phyloP scores from a whole-genome alignment of 2,797 vertebrate genomes.

The Cheracebus regulus region DNA sequence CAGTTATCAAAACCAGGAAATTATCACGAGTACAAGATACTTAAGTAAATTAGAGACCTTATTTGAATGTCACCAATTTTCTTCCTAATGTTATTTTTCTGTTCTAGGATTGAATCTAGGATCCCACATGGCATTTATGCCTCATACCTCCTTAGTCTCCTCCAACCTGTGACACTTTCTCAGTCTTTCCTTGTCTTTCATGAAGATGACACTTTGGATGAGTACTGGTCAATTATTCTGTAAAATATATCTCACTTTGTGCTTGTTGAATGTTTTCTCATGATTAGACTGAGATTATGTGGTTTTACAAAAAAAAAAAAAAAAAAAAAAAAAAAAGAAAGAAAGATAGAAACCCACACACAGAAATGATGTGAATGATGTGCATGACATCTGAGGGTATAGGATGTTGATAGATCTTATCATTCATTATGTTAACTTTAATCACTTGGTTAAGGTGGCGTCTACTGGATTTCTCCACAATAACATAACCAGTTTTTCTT shows the following conservation, averaged over 20 bases:
- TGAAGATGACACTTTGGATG: background rate
- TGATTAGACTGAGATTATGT: background rate
- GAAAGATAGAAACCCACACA: background rate
- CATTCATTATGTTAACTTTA: background rate
- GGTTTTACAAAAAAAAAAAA: background rate
- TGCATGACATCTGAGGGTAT: background rate
- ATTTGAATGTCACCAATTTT: background rate
- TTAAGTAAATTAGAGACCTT: background rate
- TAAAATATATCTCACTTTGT: background rate
- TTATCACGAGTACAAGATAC: background rate
- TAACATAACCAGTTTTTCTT: background rate
- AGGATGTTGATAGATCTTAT: background rate
- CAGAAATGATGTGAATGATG: background rate
- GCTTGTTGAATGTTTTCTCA: background rate
- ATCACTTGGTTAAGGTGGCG: background rate
- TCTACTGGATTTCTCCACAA: background rate
- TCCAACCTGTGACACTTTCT: background rate
- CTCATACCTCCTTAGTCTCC: background rate
- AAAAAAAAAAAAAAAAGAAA: background rate
- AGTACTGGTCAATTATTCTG: background rate
- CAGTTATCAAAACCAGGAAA: constrained; percentile 42
- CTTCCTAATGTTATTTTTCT: background rate
- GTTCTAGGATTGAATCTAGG: background rate
- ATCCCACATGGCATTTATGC: background rate
- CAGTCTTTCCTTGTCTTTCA: background rate